Percentiles rank a stretch among this genome's conserved stretches.
Evolutionary conservation across 2,797 vertebrate genomes (phyloP).

Genomic region (Hylomyscus alleni): DNA sequence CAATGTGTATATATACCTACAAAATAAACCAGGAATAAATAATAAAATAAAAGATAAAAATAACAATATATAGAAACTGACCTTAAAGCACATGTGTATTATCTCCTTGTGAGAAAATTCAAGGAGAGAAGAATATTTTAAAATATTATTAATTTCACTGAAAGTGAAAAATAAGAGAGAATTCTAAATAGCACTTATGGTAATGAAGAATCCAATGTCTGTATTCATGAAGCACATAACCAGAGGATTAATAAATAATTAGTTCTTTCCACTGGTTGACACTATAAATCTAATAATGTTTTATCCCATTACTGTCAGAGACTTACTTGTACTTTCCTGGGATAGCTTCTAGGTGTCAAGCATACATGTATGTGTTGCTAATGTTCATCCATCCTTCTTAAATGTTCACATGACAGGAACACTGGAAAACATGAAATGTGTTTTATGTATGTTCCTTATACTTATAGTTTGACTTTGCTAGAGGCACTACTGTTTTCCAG

Average conservation of each 20-base stretch:
- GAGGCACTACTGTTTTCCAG: slow-evolving; percentile 69
- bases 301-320: slow-evolving; percentile 49
- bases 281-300: slow-evolving; percentile 58
- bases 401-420: slow-evolving; percentile 29
- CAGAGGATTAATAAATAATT: background rate
- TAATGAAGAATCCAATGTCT: background rate
- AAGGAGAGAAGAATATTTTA: background rate
- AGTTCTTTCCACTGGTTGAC: background rate
- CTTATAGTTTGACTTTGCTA: slow-evolving; percentile 70
- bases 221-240: background rate
- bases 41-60: background rate
- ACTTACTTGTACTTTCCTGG: slow-evolving; percentile 36
- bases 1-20: background rate
- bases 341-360: background rate
- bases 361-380: background rate
- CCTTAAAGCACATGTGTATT: background rate
- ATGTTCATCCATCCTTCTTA: background rate
- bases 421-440: slow-evolving; percentile 45
- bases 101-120: background rate
- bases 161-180: background rate
- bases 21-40: background rate
- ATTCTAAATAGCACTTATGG: background rate
- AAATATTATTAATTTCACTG: background rate
- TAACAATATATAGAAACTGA: background rate
- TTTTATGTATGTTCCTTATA: slow-evolving; percentile 72